These are phyloP conservation scores for Microcebus tavaratra DNA, from an alignment of 2,113 vertebrate genomes.

Conservation along the genomic window DNA sequence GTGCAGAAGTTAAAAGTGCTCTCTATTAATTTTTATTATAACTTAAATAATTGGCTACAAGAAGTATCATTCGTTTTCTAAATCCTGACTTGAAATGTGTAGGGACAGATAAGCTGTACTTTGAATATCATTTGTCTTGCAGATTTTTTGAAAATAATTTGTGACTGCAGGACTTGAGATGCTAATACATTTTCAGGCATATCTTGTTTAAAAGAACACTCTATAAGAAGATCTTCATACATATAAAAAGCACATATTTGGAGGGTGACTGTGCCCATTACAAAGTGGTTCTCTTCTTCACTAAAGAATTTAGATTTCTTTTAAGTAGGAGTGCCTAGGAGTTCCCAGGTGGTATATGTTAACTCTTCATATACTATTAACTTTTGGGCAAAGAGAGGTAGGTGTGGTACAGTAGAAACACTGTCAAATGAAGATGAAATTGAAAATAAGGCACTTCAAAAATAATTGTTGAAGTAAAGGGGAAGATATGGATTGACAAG, in stretches of 20 bases:
- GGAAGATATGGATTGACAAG: neutral
- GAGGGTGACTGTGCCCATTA: neutral
- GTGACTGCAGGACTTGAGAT: neutral
- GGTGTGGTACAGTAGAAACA: neutral
- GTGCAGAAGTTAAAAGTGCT: neutral
- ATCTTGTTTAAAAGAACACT: neutral
- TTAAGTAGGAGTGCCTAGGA: neutral
- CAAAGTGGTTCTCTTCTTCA: neutral
- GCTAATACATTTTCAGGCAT: neutral
- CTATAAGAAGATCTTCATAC: neutral
- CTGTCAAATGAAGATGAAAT: slow-evolving; percentile 18
- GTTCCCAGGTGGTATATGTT: neutral
- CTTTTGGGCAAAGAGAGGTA: neutral
- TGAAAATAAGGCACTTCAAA: neutral
- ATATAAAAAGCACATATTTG: neutral
- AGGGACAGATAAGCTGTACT: neutral
- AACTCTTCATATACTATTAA: neutral
- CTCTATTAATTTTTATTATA: slow-evolving; percentile 1
- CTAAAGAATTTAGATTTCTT: neutral
- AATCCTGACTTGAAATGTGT: neutral
- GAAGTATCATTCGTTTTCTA: slow-evolving; percentile 13
- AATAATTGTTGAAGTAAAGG: slow-evolving; percentile 13
- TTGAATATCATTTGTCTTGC: slow-evolving; percentile 34
- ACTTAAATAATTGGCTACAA: neutral
- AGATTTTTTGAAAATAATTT: slow-evolving; percentile 34